Conservation (phyloP, 1,140 invertebrate genomes). For the Tetragnatha versicolor region DNA sequence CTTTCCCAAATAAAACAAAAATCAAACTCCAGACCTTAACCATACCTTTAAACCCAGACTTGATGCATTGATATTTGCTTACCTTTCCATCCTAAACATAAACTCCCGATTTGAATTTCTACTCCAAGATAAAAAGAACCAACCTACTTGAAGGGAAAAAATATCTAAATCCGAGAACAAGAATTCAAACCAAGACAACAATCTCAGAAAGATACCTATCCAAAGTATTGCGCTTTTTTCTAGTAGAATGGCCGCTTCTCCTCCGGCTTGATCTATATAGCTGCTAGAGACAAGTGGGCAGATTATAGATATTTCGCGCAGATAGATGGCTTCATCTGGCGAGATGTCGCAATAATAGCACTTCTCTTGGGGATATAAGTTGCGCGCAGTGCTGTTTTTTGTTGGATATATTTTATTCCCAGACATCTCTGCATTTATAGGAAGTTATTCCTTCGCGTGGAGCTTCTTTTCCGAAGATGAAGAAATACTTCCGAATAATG, state of each 20-base stretch:
- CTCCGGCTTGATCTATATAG: slow-evolving; percentile 23
- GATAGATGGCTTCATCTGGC: slow-evolving; percentile 45
- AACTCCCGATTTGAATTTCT: too few relatives aligned
- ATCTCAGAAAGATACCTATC: not conserved
- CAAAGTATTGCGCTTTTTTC: not conserved
- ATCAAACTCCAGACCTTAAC: too few relatives aligned
- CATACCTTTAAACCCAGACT: too few relatives aligned
- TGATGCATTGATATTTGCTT: too few relatives aligned
- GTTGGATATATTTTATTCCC: slow-evolving; percentile 23
- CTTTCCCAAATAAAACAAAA: too few relatives aligned
- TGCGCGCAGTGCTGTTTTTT: not conserved
- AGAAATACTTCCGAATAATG: not conserved
- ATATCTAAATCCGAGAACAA: too few relatives aligned
- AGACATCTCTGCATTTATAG: not conserved
- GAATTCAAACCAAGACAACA: not conserved
- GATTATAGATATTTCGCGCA: slow-evolving; percentile 42
- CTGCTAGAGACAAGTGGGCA: slow-evolving; percentile 18
- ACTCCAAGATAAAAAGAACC: too few relatives aligned
- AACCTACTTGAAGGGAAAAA: too few relatives aligned
- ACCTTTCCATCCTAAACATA: too few relatives aligned
- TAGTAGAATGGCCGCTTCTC: not conserved
- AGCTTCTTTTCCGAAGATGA: not conserved
- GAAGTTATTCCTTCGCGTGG: not conserved
- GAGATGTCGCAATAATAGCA: slow-evolving; percentile 26
- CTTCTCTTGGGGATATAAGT: slow-evolving; percentile 7